phyloP scores from a whole-genome alignment of 2,113 vertebrate species.

The Spizaetus ornatus region DNA sequence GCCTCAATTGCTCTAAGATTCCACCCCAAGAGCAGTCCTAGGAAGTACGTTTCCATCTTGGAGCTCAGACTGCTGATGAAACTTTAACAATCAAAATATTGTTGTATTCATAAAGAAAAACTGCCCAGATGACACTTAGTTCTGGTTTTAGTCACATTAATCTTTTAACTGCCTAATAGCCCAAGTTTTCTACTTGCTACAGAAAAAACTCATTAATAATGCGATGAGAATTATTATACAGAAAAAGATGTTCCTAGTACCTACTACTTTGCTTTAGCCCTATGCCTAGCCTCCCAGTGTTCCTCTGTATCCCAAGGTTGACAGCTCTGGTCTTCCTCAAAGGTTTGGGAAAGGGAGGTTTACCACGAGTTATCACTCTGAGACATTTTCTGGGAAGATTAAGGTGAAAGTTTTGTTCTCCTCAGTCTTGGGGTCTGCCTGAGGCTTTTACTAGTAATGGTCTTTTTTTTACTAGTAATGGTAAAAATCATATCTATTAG shows the following conservation, averaged over 20 bases:
- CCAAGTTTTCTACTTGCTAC: background rate
- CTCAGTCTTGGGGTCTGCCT: background rate
- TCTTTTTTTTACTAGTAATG: background rate
- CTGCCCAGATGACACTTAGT: accelerated
- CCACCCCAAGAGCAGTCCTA: background rate
- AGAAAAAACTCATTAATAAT: background rate
- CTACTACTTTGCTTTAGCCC: background rate
- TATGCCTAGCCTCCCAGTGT: accelerated
- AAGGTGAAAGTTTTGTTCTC: background rate
- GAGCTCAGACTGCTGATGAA: background rate
- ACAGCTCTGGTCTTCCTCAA: background rate
- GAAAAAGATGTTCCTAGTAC: background rate
- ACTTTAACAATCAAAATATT: background rate
- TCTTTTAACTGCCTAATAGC: background rate
- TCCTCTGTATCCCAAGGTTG: background rate
- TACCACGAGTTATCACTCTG: background rate
- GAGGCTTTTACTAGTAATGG: background rate
- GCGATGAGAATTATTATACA: background rate
- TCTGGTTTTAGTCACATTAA: background rate
- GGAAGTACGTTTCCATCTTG: background rate
- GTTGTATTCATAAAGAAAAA: background rate
- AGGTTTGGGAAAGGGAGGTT: background rate
- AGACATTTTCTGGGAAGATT: background rate
- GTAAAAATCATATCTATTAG: background rate
- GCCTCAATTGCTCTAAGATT: background rate